Conservation (phyloP, 2,888 invertebrate species). For the Cerceris rybyensis region DNA sequence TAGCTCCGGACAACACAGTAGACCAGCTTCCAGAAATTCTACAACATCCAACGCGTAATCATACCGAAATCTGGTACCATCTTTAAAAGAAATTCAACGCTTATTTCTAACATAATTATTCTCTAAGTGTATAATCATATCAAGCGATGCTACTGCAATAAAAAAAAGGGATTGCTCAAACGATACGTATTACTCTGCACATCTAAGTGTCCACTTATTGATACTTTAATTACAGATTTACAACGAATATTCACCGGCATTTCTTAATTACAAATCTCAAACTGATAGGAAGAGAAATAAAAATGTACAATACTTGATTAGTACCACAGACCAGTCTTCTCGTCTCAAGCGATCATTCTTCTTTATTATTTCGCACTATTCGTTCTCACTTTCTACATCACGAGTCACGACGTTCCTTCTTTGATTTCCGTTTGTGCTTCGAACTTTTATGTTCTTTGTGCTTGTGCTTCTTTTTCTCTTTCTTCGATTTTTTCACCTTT, state of each 20-base stretch:
- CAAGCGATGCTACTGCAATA: slow-evolving; percentile 23
- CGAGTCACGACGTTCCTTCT: slow-evolving; percentile 68
- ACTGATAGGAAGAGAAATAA: neutral
- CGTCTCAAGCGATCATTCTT: slow-evolving; percentile 6
- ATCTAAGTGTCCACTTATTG: slow-evolving; percentile 23
- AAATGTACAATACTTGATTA: slow-evolving; percentile 36
- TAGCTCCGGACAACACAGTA: slow-evolving; percentile 71
- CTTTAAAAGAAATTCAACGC: slow-evolving; percentile 2
- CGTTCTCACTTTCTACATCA: slow-evolving; percentile 15
- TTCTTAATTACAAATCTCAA: neutral
- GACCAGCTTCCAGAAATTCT: slow-evolving; percentile 78
- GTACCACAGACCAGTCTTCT: neutral
- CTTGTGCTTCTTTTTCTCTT: slow-evolving; percentile 78
- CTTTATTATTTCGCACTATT: slow-evolving; percentile 12
- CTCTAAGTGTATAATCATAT: slow-evolving; percentile 27
- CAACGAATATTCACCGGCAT: slow-evolving; percentile 30
- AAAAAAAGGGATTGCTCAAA: slow-evolving; percentile 52
- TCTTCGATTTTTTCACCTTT: slow-evolving; percentile 74
- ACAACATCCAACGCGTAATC: slow-evolving; percentile 69
- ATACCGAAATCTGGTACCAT: slow-evolving; percentile 2
- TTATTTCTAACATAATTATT: slow-evolving; percentile 8
- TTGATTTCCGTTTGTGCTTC: slow-evolving; percentile 75
- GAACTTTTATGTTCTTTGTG: slow-evolving; percentile 73
- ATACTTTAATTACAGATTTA: slow-evolving; percentile 29
- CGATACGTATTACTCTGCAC: slow-evolving; percentile 31